Evolutionary conservation across 2,113 vertebrate species (phyloP).

Genomic region (Coreoperca whiteheadi): DNA sequence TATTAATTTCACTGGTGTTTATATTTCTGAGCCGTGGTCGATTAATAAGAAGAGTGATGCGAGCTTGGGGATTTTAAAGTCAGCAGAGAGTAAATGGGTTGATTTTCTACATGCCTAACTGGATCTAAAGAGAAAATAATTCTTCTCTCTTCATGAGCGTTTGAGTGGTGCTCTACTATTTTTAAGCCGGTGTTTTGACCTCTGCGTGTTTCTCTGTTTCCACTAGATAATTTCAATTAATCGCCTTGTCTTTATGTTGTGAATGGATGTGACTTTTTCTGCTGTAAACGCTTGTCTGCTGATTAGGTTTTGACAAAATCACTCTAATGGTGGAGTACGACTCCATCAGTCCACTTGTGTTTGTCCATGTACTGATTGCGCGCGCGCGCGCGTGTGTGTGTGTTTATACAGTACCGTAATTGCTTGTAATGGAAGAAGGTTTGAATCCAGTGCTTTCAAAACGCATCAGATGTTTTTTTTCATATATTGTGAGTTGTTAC

Average conservation of each 20-base stretch:
- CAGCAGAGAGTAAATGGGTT: conserved; percentile 56
- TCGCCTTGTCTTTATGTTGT: conserved; percentile 36
- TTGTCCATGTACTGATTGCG: neutral
- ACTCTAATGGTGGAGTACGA: conserved; percentile 20
- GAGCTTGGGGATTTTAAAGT: conserved; percentile 49
- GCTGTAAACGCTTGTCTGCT: conserved; percentile 47
- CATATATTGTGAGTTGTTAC: neutral
- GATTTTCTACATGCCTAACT: conserved; percentile 63
- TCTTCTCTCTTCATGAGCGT: conserved; percentile 18
- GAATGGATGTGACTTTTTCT: conserved; percentile 48
- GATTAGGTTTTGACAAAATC: conserved; percentile 62
- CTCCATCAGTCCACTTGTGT: conserved; percentile 34
- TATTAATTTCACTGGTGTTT: conserved; percentile 65
- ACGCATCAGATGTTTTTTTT: neutral
- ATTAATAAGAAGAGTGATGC: conserved; percentile 59
- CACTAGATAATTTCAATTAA: conserved; percentile 69
- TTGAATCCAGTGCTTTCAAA: neutral
- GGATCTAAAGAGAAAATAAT: conserved; percentile 42
- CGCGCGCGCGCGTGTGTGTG: too few species aligned
- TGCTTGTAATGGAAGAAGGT: neutral
- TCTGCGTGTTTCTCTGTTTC: conserved; percentile 52
- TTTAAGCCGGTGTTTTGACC: conserved; percentile 60
- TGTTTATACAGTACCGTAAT: neutral
- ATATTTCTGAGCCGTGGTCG: conserved; percentile 36
- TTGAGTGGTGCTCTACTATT: conserved; percentile 63